These are phyloP conservation scores for Camptogramma bilineatum DNA, from an alignment of 2,888 invertebrate species.

Conservation along the genomic window DNA sequence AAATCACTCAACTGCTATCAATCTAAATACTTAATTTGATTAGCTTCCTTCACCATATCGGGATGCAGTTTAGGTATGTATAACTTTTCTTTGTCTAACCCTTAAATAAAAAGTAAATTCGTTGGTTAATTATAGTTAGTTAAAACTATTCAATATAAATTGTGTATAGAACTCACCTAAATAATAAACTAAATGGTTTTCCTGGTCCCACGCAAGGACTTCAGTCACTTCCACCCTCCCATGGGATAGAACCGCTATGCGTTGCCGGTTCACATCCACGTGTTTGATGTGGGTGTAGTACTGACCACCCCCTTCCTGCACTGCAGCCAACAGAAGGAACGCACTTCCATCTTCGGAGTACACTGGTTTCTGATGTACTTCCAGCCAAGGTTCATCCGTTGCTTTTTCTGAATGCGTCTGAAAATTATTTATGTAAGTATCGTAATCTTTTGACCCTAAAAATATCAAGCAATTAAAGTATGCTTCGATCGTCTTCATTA, in stretches of 20 bases:
- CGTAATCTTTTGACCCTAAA: not conserved
- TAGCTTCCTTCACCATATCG: constrained; percentile 73
- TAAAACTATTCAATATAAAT: not conserved
- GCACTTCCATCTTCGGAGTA: constrained; percentile 94
- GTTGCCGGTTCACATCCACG: constrained; percentile 91
- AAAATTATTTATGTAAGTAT: constrained; percentile 36
- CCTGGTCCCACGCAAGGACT: constrained; percentile 94
- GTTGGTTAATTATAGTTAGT: constrained; percentile 36
- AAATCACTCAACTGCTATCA: constrained; percentile 73
- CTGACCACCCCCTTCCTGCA: constrained; percentile 93
- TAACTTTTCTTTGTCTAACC: constrained; percentile 71
- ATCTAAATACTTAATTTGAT: constrained; percentile 82
- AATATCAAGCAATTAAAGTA: not conserved
- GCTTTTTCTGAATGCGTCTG: constrained; percentile 94
- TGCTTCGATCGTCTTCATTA: not conserved
- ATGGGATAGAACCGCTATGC: constrained; percentile 94
- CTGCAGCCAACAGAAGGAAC: constrained; percentile 92
- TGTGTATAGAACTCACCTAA: constrained; percentile 70
- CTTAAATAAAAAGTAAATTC: constrained; percentile 65
- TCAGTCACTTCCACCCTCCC: constrained; percentile 93
- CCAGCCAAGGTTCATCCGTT: constrained; percentile 93
- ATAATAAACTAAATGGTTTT: constrained; percentile 92
- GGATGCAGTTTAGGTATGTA: constrained; percentile 72
- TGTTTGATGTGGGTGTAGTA: constrained; percentile 96
- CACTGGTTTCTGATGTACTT: constrained; percentile 93